Percentiles rank a stretch among this genome's conserved stretches.
Conservation (phyloP, 2,113 vertebrate genomes). For the Salvator merianae region DNA sequence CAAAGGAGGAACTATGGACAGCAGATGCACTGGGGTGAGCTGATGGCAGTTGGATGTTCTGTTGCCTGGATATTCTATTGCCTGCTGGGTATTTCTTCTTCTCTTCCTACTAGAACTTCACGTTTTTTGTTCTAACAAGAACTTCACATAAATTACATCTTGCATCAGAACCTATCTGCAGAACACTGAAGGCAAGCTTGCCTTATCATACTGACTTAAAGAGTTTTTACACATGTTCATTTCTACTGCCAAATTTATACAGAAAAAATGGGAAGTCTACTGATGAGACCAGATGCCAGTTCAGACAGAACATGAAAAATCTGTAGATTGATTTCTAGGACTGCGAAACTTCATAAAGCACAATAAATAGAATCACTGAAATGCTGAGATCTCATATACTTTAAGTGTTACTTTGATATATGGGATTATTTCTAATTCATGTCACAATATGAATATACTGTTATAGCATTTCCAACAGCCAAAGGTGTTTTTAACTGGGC, state of each 20-base stretch:
- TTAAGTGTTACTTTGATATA: not conserved
- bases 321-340: not conserved
- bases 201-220: not conserved
- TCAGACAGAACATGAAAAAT: not conserved
- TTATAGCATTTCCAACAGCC: conserved; percentile 1
- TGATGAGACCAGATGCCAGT: not conserved
- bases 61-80: not conserved
- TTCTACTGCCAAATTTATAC: not conserved
- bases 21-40: not conserved
- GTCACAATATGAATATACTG: not conserved
- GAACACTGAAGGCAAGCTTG: not conserved
- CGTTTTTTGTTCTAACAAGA: not conserved
- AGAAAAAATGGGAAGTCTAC: not conserved
- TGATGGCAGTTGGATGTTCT: not conserved
- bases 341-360: not conserved
- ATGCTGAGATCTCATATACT: not conserved
- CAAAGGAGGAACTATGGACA: not conserved
- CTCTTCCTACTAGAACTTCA: not conserved
- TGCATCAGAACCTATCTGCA: not conserved
- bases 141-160: not conserved
- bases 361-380: not conserved
- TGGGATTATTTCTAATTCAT: conserved; percentile 9
- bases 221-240: not conserved
- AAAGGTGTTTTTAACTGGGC: conserved; percentile 61
- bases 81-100: too few relatives aligned